Evolutionary conservation across 2,888 invertebrate species (phyloP), one percentile per base, ranked within the genome.

Genomic region (Thumatha senex): DNA sequence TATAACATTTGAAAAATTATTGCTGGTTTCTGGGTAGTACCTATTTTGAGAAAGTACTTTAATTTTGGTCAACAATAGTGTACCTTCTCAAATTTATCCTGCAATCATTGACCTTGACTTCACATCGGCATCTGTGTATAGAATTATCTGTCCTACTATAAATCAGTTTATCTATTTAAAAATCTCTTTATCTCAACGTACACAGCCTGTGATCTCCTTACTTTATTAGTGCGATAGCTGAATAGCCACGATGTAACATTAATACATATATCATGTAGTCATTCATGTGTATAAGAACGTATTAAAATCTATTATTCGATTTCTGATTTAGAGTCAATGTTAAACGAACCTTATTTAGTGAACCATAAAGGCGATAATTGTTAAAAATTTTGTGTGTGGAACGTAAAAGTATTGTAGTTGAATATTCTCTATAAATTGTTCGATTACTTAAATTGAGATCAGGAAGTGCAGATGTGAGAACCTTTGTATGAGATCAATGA

Each of bases 381-480:
- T 0, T 42, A 29, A 11, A 24, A 35, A 10, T 45, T 24, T 12
- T 36, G n/a, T 30, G 11, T 12, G 7, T 33, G 24, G 7, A 12
- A 30, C 10, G 31, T 35, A 10, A 41, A n/a, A 38, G 0, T 41
- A 29, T 13, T 9, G 8, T 29, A 1, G 39, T 56, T 12, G 36
- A 40, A 48, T 45, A 42, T 31, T 11, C 9, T 30, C 47, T 44
- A 64, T 70, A 70, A 71, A 70, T 69, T 53, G 49, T 63, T 43
- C 51, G 56, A 59, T 73, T 70, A 69, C 70, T 65, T 67, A 65
- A 69, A 55, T 48, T 51, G 57, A 61, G 62, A 65, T 65, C 71
- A 74, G 78, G 71, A 72, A 71, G 72, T 70, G 70, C 75, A 76
- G 74, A 78, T 78, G 78, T 60, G 62, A 52, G 62, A 57, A 52